Evolutionary conservation across 30 jellyfish, hydroid and myxozoan genomes (phyloP), one percentile per base, ranked within the genome.

Genomic region (Aurelia sp.): DNA sequence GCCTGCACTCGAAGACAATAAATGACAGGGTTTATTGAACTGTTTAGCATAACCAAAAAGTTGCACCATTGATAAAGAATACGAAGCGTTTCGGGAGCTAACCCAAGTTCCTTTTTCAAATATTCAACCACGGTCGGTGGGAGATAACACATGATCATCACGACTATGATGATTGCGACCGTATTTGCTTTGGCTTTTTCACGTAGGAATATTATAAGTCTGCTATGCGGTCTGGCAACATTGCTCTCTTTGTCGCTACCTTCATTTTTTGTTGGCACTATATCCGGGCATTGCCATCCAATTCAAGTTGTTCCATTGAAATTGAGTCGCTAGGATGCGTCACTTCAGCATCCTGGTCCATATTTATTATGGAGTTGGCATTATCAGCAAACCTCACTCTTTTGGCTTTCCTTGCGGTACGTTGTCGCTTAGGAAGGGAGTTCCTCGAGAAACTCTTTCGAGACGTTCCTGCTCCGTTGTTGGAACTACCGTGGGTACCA

Each of bases 11-110:
- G 86, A 16, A 75, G 60, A 47, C 86, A 75, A 62, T 75, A 75
- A 16, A 75, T 75, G 35, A 75, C 58, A 9, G 86, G 86, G 22
- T 75, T 75, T 27, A 75, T 11, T 3, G 86, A 75, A 40, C 86
- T 75, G 64, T 75, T 75, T 10, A 75, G 73, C 10, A 75, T 19
- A 11, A 75, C 48, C 10, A 59, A 33, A 15, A 75, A 58, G 62
- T 75, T 75, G 4, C 52, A 33, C 86, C 86, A 75, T 30, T 47
- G 41, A 19, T 75, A 33, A 4, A 50, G 65, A 5, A 75, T 23
- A 17, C 37, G 72, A 13, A 60, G 86, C 6, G 63, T 20, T 9
- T 15, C 16, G 3, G 30, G 33, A 7, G 17, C 62, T 13, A 58
- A 21, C n/a, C 12, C 44, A 9, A 75, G 22, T 16, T 47, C 31